Evolutionary conservation across 2,888 invertebrate genomes (phyloP).

Genomic region (Epirrhoe alternata): DNA sequence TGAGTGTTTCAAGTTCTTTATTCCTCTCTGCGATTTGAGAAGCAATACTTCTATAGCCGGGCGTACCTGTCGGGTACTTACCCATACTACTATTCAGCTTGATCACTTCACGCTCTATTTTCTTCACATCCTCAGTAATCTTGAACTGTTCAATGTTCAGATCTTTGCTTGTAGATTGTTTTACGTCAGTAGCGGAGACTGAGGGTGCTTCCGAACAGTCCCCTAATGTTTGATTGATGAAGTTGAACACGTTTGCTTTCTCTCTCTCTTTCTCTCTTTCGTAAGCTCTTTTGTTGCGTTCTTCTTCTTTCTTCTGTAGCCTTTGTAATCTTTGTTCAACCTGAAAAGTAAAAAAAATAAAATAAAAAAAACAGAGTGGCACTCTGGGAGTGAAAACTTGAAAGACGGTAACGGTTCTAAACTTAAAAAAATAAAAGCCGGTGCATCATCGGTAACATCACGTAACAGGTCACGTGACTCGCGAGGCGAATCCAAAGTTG

Average conservation of each 20-base stretch:
- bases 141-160: constrained; percentile 90
- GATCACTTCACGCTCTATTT: constrained; percentile 87
- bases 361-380: too few relatives aligned
- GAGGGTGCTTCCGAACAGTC: constrained; percentile 53
- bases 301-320: constrained; percentile 87
- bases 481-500: too few relatives aligned
- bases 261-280: constrained; percentile 86
- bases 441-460: too few relatives aligned
- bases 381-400: too few relatives aligned
- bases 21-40: constrained; percentile 86
- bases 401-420: too few relatives aligned
- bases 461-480: too few relatives aligned
- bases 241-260: constrained; percentile 89
- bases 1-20: constrained; percentile 85
- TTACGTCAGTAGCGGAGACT: constrained; percentile 60
- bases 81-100: constrained; percentile 87
- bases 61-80: constrained; percentile 86
- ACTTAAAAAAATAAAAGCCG: too few relatives aligned
- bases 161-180: constrained; percentile 86
- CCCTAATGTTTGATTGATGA: constrained; percentile 88
- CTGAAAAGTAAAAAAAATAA: constrained; percentile 48
- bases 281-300: constrained; percentile 86
- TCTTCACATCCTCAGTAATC: constrained; percentile 89
- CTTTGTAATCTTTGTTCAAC: constrained; percentile 88
- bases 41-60: constrained; percentile 86